Base-by-base conservation (phyloP, 2,888 invertebrate species). In the Drosophila ustulata region DNA sequence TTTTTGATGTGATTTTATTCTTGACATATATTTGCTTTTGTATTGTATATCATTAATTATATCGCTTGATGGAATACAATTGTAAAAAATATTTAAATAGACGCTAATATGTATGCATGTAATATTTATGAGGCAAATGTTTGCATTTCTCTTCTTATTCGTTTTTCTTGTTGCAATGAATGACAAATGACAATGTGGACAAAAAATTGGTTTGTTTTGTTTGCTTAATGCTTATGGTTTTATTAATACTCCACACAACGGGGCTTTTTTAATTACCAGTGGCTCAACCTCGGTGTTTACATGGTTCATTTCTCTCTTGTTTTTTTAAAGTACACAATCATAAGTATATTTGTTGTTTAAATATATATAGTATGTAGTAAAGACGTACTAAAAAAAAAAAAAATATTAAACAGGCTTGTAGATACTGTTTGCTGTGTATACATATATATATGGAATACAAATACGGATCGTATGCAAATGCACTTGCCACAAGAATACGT, bases 81-180 rank as follows among this genome's bases (percentile, higher is more conserved):
- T 80, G 73, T 84, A 82, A 73, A 83, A 85, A 87, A 66, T 80
- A 79, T 78, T 71, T 71, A 71, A 75, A 78, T 82, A 85, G 73
- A 71, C 56, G 62, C 72, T 86, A 77, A 75, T 65, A 64, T 63
- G 62, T 63, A 58, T 62, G 56, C 70, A 72, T 81, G 68, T 80
- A 82, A 81, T 79, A 77, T 69, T 72, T 70, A 72, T 80, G 82
- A 81, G 82, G 87, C 84, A 83, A 82, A 81, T 79, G 81, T 71
- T 72, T 72, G 66, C 56, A 80, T 49, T 68, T 61, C 8, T 66
- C 61, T 66, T 57, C 11, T n/a, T 37, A n/a, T 37, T 11, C 37
- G 11, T 11, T 63, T 43, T 46, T 68, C 49, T 63, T 63, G n/a
- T 58, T 37, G 41, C 28, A 55, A 28, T 30, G 25, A 32, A n/a